Percentiles rank a stretch among this genome's conserved stretches.
Conservation (phyloP, 1,140 invertebrate species). For the Cyrtorhinus lividipennis region DNA sequence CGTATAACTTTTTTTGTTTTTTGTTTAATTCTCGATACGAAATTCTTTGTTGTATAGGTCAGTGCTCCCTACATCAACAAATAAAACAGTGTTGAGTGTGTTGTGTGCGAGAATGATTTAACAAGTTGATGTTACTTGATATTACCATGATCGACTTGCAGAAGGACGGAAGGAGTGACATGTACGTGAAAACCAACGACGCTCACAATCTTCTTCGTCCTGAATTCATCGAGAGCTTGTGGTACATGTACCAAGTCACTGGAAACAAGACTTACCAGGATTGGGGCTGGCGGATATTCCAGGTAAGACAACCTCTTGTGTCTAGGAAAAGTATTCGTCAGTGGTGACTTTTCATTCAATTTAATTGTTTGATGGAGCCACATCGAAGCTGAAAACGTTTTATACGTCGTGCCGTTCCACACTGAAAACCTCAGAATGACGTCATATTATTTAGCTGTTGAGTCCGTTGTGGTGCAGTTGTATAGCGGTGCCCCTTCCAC, state of each 20-base stretch:
- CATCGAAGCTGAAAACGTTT: too few relatives aligned
- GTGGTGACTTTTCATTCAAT: too few relatives aligned
- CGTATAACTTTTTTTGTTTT: too few relatives aligned
- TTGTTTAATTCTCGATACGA: too few relatives aligned
- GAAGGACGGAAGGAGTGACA: conserved; percentile 47
- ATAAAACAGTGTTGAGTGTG: background rate
- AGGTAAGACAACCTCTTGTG: conserved; percentile 53
- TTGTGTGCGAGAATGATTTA: background rate
- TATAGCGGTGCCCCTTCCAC: too few relatives aligned
- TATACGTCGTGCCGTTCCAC: too few relatives aligned
- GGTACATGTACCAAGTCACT: conserved; percentile 85
- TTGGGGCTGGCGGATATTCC: conserved; percentile 89
- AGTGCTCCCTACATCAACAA: background rate
- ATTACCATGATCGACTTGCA: conserved; percentile 32
- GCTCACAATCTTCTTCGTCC: conserved; percentile 84
- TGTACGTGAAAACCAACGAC: conserved; percentile 78
- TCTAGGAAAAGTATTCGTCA: too few relatives aligned
- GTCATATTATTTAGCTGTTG: too few relatives aligned
- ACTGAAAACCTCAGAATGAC: too few relatives aligned
- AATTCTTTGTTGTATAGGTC: too few relatives aligned
- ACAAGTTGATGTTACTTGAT: conserved; percentile 16
- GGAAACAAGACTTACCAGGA: conserved; percentile 83
- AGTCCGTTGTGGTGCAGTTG: too few relatives aligned
- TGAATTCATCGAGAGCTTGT: conserved; percentile 86
- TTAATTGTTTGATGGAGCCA: too few relatives aligned